These are phyloP conservation scores for Spatulosminthurus flaviceps DNA, from an alignment of 2,888 invertebrate species.

Conservation along the genomic window DNA sequence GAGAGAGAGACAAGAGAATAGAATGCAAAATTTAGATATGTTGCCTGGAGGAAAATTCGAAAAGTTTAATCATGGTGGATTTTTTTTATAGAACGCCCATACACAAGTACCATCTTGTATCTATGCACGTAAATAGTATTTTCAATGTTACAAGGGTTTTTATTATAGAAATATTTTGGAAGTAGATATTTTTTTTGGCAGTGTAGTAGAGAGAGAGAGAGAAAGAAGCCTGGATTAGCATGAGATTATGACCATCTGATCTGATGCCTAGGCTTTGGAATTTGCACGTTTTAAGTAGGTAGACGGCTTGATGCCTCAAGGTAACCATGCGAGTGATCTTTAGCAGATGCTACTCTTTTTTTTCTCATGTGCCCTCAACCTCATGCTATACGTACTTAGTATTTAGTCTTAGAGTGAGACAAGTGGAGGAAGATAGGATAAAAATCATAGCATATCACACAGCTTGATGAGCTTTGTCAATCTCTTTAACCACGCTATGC, in stretches of 20 bases:
- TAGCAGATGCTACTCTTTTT: conserved; percentile 14
- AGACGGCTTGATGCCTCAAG: conserved; percentile 18
- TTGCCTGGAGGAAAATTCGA: conserved; percentile 2
- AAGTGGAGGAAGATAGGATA: not conserved
- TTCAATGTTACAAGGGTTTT: too few relatives aligned
- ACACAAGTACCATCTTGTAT: not conserved
- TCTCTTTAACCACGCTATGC: not conserved
- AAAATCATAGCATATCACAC: conserved; percentile 6
- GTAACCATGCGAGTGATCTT: conserved; percentile 18
- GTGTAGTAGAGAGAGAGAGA: too few relatives aligned
- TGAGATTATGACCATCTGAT: conserved; percentile 8
- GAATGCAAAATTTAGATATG: conserved; percentile 18
- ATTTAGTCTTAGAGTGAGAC: too few relatives aligned
- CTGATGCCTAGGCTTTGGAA: not conserved
- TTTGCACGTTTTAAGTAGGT: conserved; percentile 13
- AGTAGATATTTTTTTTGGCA: not conserved
- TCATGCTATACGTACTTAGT: not conserved
- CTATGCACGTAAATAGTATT: too few relatives aligned
- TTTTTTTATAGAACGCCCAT: conserved; percentile 7
- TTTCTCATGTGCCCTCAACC: not conserved
- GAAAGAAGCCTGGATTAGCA: not conserved
- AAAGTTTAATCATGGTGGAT: not conserved
- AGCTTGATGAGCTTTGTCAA: conserved; percentile 14
- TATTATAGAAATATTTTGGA: not conserved
- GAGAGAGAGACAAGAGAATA: too few relatives aligned